A percentile compares a stretch with the other conserved stretches of the same genome.
These are phyloP conservation scores for Agrilus planipennis DNA, from an alignment of 1,140 invertebrate genomes.

Conservation along the genomic window DNA sequence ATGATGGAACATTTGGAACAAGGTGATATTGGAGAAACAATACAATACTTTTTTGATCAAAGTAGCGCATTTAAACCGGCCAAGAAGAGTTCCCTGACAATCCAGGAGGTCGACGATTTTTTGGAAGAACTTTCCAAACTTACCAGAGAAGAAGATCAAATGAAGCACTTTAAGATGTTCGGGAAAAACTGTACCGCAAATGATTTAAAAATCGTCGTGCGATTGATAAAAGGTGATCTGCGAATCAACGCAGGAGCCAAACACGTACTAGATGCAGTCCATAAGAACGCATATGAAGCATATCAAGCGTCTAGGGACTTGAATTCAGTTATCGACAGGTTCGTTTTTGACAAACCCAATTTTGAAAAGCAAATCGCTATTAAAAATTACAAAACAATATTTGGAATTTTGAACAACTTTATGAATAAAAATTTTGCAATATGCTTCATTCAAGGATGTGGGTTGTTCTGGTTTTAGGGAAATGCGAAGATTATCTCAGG, in stretches of 20 bases:
- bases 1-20: constrained; percentile 81
- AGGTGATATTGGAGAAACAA: constrained; percentile 82
- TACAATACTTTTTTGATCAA: constrained; percentile 66
- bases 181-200: constrained; percentile 65
- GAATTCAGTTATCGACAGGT: constrained; percentile 54
- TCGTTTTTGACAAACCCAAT: constrained; percentile 32
- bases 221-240: constrained; percentile 83
- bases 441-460: too few relatives aligned
- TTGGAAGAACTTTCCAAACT: constrained; percentile 58
- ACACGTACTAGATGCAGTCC: constrained; percentile 76
- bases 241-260: constrained; percentile 86
- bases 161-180: constrained; percentile 59
- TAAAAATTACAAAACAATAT: too few relatives aligned
- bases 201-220: constrained; percentile 77
- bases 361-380: too few relatives aligned
- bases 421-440: too few relatives aligned
- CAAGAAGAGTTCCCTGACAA: constrained; percentile 55
- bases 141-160: constrained; percentile 82
- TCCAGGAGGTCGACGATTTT: constrained; percentile 69
- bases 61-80: constrained; percentile 47
- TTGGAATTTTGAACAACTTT: too few relatives aligned
- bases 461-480: too few relatives aligned
- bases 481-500: too few relatives aligned
- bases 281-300: constrained; percentile 73
- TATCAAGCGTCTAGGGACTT: constrained; percentile 79